A percentile compares a stretch with the other conserved stretches of the same genome.
These are phyloP conservation scores for Athalia circularis DNA, from an alignment of 2,888 invertebrate genomes.

Conservation along the genomic window DNA sequence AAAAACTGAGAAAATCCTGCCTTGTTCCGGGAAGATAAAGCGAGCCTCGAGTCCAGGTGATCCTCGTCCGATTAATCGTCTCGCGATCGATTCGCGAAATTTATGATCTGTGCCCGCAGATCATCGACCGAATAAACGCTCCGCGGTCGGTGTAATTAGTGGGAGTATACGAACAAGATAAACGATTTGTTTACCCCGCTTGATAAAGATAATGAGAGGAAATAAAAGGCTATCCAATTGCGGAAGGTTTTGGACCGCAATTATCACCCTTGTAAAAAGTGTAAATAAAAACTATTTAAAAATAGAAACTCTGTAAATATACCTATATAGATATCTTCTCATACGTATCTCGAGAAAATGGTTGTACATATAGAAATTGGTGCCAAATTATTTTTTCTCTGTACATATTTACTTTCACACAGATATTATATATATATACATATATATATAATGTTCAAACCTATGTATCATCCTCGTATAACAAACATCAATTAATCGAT, in stretches of 20 bases:
- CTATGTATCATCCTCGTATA: neutral
- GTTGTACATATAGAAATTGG: conserved; percentile 54
- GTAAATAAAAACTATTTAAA: conserved; percentile 38
- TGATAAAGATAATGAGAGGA: no score
- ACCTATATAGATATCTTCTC: neutral
- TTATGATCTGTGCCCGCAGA: no score
- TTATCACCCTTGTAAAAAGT: conserved; percentile 29
- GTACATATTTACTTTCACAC: conserved; percentile 75
- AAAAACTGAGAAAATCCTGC: no score
- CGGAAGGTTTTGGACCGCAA: neutral
- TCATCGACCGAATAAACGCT: no score
- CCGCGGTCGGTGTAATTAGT: no score
- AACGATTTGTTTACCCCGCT: no score
- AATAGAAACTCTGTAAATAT: conserved; percentile 19
- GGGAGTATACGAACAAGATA: no score
- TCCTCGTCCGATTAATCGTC: no score
- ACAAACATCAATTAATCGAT: no score
- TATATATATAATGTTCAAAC: neutral
- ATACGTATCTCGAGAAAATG: conserved; percentile 28
- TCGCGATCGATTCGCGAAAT: no score
- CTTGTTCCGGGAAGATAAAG: no score
- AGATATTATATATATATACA: neutral
- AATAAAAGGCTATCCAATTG: neutral
- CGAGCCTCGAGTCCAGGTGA: no score
- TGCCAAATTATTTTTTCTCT: conserved; percentile 54